These are phyloP conservation scores for Melanitta fusca DNA, from an alignment of 2,797 vertebrate genomes.

Conservation along the genomic window DNA sequence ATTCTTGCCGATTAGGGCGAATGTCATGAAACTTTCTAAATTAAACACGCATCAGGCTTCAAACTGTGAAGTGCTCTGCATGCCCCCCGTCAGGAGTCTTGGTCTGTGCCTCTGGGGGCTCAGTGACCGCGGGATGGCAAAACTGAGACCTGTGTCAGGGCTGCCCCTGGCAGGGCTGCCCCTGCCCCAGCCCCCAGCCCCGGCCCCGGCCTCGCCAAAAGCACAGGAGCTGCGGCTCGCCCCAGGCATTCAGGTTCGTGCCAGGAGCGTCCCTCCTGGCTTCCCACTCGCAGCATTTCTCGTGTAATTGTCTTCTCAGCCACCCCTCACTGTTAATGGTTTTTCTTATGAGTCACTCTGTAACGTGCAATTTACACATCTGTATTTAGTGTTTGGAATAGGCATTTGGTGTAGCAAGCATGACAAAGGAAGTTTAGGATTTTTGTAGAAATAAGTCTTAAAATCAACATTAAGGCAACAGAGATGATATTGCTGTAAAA, in stretches of 20 bases:
- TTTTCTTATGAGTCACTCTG: not conserved
- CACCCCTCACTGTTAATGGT: not conserved
- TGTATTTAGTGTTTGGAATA: not conserved
- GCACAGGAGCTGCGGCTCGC: not conserved
- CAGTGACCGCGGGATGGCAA: fast-evolving
- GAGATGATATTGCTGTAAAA: not conserved
- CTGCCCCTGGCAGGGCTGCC: no score
- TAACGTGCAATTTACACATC: not conserved
- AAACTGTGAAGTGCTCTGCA: not conserved
- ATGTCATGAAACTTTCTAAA: not conserved
- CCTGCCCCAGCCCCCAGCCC: fast-evolving
- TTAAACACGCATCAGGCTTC: not conserved
- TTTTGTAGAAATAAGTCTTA: not conserved
- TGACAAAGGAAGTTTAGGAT: not conserved
- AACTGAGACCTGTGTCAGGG: no score
- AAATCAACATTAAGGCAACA: not conserved
- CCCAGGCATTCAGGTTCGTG: not conserved
- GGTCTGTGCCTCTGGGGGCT: fast-evolving
- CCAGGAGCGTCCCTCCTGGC: fast-evolving
- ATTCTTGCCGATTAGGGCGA: fast-evolving
- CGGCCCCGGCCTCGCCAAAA: not conserved
- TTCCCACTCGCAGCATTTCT: not conserved
- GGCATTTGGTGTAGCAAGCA: not conserved
- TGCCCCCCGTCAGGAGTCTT: not conserved
- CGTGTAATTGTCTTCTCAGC: not conserved